Conservation (phyloP, 2,797 vertebrate species). For the Borostomias antarcticus region DNA sequence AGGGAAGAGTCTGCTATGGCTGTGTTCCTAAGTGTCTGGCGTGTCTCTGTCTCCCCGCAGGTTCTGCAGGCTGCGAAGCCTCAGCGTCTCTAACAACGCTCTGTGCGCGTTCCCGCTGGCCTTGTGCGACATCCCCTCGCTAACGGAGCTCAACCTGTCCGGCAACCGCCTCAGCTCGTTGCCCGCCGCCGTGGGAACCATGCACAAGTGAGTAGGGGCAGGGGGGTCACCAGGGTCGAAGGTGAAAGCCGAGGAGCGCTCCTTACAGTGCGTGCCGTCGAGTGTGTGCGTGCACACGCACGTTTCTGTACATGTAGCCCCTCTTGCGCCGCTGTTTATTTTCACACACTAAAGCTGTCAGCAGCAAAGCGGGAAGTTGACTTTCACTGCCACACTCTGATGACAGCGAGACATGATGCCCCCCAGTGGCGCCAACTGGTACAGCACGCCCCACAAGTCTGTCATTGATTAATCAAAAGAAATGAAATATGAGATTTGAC, state of each 20-base stretch:
- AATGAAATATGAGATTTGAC: no score
- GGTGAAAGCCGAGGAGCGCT: background rate
- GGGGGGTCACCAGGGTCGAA: background rate
- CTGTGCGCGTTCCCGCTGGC: slow-evolving; percentile 89
- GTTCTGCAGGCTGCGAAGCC: slow-evolving; percentile 93
- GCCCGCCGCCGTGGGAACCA: slow-evolving; percentile 82
- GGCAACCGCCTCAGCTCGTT: slow-evolving; percentile 85
- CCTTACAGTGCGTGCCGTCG: no score
- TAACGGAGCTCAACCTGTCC: slow-evolving; percentile 92
- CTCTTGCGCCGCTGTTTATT: background rate
- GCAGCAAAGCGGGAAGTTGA: background rate
- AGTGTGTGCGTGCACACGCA: no score
- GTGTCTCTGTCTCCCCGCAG: slow-evolving; percentile 61
- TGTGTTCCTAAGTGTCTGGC: background rate
- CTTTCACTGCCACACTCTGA: background rate
- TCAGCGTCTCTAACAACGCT: slow-evolving; percentile 94
- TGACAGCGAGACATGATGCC: background rate
- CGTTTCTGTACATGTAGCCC: no score
- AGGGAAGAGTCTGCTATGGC: no score
- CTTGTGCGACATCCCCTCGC: slow-evolving; percentile 86
- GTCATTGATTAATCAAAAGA: no score
- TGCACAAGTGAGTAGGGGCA: slow-evolving; percentile 84
- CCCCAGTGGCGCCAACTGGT: background rate
- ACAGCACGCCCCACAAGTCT: background rate
- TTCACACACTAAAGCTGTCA: background rate